Base-by-base conservation (phyloP, 1,140 invertebrate genomes). In the Tribolium madens region DNA sequence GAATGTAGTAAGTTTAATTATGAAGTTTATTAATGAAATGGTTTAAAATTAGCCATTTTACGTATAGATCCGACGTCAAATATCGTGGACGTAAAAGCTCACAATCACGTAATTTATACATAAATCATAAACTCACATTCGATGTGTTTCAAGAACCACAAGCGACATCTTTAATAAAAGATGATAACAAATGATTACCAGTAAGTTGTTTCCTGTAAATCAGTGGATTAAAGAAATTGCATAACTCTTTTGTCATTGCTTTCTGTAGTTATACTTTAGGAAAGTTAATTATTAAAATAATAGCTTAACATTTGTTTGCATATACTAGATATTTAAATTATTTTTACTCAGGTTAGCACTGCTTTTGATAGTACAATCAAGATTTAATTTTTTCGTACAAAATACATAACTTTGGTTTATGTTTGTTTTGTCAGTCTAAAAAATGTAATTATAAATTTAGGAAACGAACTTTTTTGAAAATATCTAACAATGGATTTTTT, bases 31-130 rank as follows among this genome's bases (percentile, higher is more conserved):
- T 42, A 42, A 42, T 42, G 36, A 42, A 42, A 42, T 3, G 53
- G 10, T 60, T 15, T 60, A 60, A 60, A 60, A 26, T 60, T 60
- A 60, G n/a, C 13, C 26, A 60, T 60, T 60, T 42, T 60, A 31
- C 53, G 53, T 53, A 21, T 42, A 42, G n/a, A 42, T 42, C 36
- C 36, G 36, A 42, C 36, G 36, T 42, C 36, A 42, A 42, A 42
- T 60, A 53, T 18, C 2, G 26, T 17, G 17, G 18, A 60, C 53
- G 53, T 60, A 60, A 60, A 4, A 60, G 17, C 21, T 26, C 26
- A 18, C 14, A 15, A 53, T 12, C 50, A 53, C 36, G 36, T 42
- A 42, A 42, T 42, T 42, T 42, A n/a, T 42, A 42, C 36, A 42
- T 42, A 42, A 9, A 42, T 42, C n/a, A 42, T 42, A 42, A 42